These are phyloP conservation scores for Varanus salvator DNA, from an alignment of 2,113 vertebrate genomes.

Conservation along the genomic window DNA sequence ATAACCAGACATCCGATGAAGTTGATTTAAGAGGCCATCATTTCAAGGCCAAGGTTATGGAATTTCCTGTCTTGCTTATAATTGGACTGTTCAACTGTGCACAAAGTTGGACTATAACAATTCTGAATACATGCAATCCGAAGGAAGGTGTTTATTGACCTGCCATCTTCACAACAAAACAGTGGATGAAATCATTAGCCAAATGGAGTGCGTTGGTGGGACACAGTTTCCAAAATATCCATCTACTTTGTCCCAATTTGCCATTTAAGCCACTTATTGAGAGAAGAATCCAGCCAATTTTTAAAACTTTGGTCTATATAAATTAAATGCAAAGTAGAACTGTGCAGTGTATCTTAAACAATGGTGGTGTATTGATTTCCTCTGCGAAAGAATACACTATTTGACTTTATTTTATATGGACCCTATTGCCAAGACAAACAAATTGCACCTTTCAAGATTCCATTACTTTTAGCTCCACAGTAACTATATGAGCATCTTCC, in stretches of 20 bases:
- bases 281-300: slow-evolving; percentile 20
- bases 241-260: slow-evolving; percentile 41
- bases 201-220: slow-evolving; percentile 31
- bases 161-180: slow-evolving; percentile 45
- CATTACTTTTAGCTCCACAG: not conserved
- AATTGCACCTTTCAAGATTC: not conserved
- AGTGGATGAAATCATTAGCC: slow-evolving; percentile 44
- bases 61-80: slow-evolving; percentile 24
- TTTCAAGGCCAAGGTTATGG: slow-evolving; percentile 51
- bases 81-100: slow-evolving; percentile 29
- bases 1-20: slow-evolving; percentile 6
- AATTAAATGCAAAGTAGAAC: slow-evolving; percentile 21
- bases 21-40: slow-evolving; percentile 47
- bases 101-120: not conserved
- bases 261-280: slow-evolving; percentile 31
- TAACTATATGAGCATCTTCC: not conserved
- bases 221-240: slow-evolving; percentile 38
- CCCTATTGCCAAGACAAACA: slow-evolving; percentile 14
- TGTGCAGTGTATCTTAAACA: not conserved
- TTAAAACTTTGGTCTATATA: slow-evolving; percentile 37
- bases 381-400: not conserved
- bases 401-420: not conserved
- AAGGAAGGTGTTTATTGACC: slow-evolving; percentile 53
- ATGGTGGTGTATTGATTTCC: not conserved
- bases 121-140: slow-evolving; percentile 29